Evolutionary conservation across 1,140 invertebrate genomes (phyloP), one percentile per base, ranked within the genome.

Genomic region (Oppia nitens): DNA sequence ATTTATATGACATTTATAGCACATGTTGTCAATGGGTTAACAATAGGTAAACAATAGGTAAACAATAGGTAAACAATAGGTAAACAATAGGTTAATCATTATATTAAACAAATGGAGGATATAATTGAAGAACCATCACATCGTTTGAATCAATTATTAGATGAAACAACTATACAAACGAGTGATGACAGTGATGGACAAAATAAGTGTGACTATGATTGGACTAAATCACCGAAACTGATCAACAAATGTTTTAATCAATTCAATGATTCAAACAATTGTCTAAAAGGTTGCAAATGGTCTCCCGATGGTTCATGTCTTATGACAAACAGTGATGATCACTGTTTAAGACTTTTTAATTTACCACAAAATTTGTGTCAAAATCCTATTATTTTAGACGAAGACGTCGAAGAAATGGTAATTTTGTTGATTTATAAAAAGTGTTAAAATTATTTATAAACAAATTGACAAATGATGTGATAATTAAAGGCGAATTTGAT

Each of bases 301-400:
- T 47, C 63, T 40, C 63, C 64, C 3, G 66, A 67, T 61, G 64
- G 89, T 20, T 86, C 83, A 1, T 92, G 87, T 68, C 72, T 93
- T 21, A 67, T 93, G 3, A 79, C 82, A 2, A 83, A 86, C 64
- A 81, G 83, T 60, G 84, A 88, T 67, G 89, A 91, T 68, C 78
- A 77, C 59, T 68, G 64, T 26, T 76, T 90, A 54, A 78, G 88
- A 63, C 68, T 93, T 21, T 85, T 86, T 65, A 84, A 92, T 67
- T 67, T 91, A 6, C 86, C 87, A 1, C 60, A 66, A 57, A 78
- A 83, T 68, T 70, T 88, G 0, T 85, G 74, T 71, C n/a, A 72
- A 71, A 60, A 68, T 74, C 25, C 66, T 47, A 65, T 74, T 25
- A 69, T 81, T 17, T 66, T 69, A 21, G 67, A 80, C 25, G 70